A percentile compares a stretch with the other conserved stretches of the same genome.
Evolutionary conservation across 2,113 vertebrate genomes (phyloP).

Genomic region (Artemisiospiza belli): DNA sequence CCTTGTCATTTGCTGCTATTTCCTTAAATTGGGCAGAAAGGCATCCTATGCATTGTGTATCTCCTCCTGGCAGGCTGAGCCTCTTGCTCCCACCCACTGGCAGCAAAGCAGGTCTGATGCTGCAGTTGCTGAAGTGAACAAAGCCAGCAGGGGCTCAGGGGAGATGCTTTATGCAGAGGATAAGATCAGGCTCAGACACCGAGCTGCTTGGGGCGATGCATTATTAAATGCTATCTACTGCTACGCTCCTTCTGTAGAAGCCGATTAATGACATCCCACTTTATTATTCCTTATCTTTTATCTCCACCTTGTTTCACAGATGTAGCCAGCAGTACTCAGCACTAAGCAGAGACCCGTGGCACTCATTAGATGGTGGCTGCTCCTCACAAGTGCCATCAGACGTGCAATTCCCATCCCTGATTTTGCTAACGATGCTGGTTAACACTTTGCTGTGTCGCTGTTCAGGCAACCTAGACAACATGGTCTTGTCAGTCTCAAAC

Average conservation of each 20-base stretch:
- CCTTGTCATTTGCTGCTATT: background rate
- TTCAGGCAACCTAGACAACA: background rate
- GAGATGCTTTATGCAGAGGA: slow-evolving; percentile 1
- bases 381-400: slow-evolving; percentile 36
- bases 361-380: slow-evolving; percentile 45
- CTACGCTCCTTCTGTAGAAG: background rate
- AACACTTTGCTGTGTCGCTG: background rate
- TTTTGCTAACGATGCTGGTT: slow-evolving; percentile 30
- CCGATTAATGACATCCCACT: slow-evolving; percentile 42
- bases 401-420: background rate
- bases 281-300: slow-evolving; percentile 51
- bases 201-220: slow-evolving; percentile 37
- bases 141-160: slow-evolving; percentile 9
- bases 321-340: background rate
- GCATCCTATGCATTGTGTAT: background rate
- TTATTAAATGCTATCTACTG: slow-evolving; percentile 50
- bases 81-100: background rate
- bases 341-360: background rate
- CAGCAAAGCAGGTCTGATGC: background rate
- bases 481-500: background rate
- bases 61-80: background rate
- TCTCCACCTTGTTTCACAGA: slow-evolving; percentile 40
- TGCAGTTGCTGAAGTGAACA: background rate
- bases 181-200: background rate
- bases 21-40: background rate